phyloP scores from a whole-genome alignment of 2,797 vertebrate species.

The Pitangus sulphuratus region DNA sequence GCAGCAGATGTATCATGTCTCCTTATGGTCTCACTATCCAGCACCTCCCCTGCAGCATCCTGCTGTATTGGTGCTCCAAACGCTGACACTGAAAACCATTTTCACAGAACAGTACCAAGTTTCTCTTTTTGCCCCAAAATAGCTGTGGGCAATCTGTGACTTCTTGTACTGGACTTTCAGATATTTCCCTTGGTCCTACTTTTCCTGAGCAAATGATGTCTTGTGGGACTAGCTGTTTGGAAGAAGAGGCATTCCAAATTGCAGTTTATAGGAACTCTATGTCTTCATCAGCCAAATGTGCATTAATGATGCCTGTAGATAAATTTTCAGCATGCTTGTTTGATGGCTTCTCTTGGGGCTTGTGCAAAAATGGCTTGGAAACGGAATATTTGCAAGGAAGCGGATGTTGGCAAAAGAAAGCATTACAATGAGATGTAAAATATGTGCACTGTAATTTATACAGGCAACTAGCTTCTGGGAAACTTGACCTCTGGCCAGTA shows the following conservation, averaged over 20 bases:
- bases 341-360: conserved; percentile 43
- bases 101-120: not conserved
- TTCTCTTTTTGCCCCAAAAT: not conserved
- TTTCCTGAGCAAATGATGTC: not conserved
- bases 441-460: conserved; percentile 57
- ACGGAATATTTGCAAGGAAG: conserved; percentile 49
- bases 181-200: not conserved
- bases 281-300: conserved; percentile 56
- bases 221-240: not conserved
- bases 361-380: conserved; percentile 47
- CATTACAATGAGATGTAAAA: conserved; percentile 54
- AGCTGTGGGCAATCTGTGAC: not conserved
- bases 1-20: not conserved
- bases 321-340: conserved; percentile 38
- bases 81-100: not conserved
- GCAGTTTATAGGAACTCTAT: conserved; percentile 2
- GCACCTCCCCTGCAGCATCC: not conserved
- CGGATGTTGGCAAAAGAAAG: conserved; percentile 24
- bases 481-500: conserved; percentile 49
- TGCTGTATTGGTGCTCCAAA: not conserved
- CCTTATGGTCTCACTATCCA: not conserved
- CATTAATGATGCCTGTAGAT: conserved; percentile 40
- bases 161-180: not conserved
- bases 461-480: conserved; percentile 64
- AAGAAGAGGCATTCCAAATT: conserved; percentile 4